phyloP scores from a whole-genome alignment of 2,797 vertebrate species.

The Fistularia commersonii region DNA sequence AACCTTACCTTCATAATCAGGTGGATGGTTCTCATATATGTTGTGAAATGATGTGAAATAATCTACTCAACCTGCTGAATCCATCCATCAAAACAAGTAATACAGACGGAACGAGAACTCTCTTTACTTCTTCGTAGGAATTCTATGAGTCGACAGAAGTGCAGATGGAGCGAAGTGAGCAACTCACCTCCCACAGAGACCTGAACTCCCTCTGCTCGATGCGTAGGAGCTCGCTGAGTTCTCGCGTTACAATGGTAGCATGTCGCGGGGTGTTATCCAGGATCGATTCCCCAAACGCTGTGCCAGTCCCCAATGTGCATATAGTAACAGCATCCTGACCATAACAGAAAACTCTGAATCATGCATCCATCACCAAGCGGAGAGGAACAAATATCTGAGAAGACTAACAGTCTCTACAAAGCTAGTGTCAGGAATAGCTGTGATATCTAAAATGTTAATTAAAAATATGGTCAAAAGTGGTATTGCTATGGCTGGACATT shows the following conservation, averaged over 20 bases:
- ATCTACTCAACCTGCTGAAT: too few species aligned
- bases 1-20: too few species aligned
- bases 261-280: conserved; percentile 96
- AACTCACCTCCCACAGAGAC: conserved; percentile 92
- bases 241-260: conserved; percentile 93
- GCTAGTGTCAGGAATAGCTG: too few species aligned
- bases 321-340: conserved; percentile 92
- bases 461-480: too few species aligned
- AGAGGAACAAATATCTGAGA: too few species aligned
- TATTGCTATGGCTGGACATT: too few species aligned
- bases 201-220: conserved; percentile 95
- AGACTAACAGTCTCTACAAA: too few species aligned
- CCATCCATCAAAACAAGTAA: too few species aligned
- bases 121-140: background rate
- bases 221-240: conserved; percentile 89
- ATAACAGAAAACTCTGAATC: conserved; percentile 11
- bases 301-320: conserved; percentile 92
- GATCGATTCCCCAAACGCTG: conserved; percentile 96
- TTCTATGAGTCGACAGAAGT: conserved; percentile 12
- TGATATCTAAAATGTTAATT: too few species aligned
- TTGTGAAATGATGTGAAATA: too few species aligned
- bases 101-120: too few species aligned
- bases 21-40: too few species aligned
- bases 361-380: conserved; percentile 1
- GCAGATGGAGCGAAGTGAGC: conserved; percentile 17